phyloP scores from a whole-genome alignment of 1,140 invertebrate genomes.

The Zaprionus tsacasi region DNA sequence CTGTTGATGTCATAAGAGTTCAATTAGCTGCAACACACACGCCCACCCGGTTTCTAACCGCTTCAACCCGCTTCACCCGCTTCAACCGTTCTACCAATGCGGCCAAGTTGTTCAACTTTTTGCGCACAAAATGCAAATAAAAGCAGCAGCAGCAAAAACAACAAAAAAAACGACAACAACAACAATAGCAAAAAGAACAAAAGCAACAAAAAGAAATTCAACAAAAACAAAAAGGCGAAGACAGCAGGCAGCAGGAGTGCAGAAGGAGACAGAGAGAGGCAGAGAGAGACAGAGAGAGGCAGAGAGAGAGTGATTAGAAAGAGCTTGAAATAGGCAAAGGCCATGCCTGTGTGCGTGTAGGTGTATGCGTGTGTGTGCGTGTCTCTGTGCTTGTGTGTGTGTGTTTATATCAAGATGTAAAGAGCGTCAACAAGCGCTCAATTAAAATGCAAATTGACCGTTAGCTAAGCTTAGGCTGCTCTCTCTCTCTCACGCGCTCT shows the following conservation, averaged over 20 bases:
- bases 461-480: slow-evolving; percentile 29
- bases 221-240: slow-evolving; percentile 5
- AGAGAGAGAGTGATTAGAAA: background rate
- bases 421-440: slow-evolving; percentile 51
- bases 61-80: slow-evolving; percentile 27
- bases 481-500: background rate
- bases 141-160: background rate
- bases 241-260: background rate
- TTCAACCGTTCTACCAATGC: slow-evolving; percentile 18
- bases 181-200: background rate
- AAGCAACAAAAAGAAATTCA: background rate
- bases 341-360: slow-evolving; percentile 10
- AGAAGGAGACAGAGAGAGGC: too few relatives aligned
- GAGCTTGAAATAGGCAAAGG: background rate
- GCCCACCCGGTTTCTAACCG: slow-evolving; percentile 19
- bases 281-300: background rate
- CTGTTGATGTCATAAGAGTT: slow-evolving; percentile 68
- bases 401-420: slow-evolving; percentile 31
- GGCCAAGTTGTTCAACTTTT: slow-evolving; percentile 46
- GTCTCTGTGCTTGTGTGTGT: slow-evolving; percentile 3
- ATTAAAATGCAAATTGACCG: slow-evolving; percentile 77
- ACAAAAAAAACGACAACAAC: slow-evolving; percentile 6
- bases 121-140: slow-evolving; percentile 44
- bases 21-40: slow-evolving; percentile 58
- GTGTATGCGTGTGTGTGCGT: slow-evolving; percentile 15